These are phyloP conservation scores for Leptoclinus maculatus DNA, from an alignment of 2,797 vertebrate species.

Conservation along the genomic window DNA sequence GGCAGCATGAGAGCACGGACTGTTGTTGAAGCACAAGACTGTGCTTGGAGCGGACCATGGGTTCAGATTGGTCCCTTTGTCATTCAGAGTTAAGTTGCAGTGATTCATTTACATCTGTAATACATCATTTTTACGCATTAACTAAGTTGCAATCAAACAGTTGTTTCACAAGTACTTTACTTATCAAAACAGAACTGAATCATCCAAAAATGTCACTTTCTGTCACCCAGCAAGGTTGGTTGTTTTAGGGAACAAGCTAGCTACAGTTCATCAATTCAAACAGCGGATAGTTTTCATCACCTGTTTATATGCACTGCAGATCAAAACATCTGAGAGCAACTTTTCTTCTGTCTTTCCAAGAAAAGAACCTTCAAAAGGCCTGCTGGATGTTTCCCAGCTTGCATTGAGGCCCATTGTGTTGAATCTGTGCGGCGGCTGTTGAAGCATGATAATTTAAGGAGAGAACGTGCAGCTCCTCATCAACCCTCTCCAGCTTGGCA, in stretches of 20 bases:
- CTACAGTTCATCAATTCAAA: background rate
- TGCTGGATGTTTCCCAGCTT: slow-evolving; percentile 44
- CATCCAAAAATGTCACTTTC: background rate
- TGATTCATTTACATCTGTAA: background rate
- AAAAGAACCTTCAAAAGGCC: slow-evolving; percentile 24
- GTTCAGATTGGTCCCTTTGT: background rate
- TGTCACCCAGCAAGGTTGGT: background rate
- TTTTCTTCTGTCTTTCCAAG: slow-evolving; percentile 21
- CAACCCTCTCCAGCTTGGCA: slow-evolving; percentile 51
- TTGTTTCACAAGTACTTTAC: background rate
- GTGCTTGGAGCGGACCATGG: background rate
- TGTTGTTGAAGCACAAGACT: background rate
- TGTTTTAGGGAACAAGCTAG: background rate
- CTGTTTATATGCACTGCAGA: background rate
- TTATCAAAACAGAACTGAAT: background rate
- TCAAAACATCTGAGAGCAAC: background rate
- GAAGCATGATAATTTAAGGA: slow-evolving; percentile 70
- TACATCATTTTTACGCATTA: background rate
- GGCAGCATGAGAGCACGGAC: background rate
- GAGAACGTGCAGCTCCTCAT: slow-evolving; percentile 74
- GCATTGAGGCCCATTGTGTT: slow-evolving; percentile 56
- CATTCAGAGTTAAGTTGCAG: background rate
- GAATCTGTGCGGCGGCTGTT: slow-evolving; percentile 59
- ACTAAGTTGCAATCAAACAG: background rate
- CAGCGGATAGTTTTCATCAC: background rate